Percentiles rank a stretch among this genome's conserved stretches.
These are phyloP conservation scores for Pocota personata DNA, from an alignment of 2,888 invertebrate species.

Conservation along the genomic window DNA sequence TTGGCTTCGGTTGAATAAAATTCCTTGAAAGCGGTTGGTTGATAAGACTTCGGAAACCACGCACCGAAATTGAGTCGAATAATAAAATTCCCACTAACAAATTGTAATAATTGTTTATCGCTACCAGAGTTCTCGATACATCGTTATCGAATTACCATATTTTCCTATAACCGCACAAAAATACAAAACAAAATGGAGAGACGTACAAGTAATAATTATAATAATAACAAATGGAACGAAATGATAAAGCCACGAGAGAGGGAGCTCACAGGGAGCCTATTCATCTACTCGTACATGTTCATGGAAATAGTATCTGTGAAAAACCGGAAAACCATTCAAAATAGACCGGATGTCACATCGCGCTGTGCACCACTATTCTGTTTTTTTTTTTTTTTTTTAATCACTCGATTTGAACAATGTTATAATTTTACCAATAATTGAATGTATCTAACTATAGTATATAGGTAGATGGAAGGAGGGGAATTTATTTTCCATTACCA, in stretches of 20 bases:
- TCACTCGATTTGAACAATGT: conserved; percentile 63
- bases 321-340: conserved; percentile 74
- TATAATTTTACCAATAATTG: conserved; percentile 70
- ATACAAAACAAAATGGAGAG: conserved; percentile 13
- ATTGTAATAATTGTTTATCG: conserved; percentile 51
- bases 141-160: conserved; percentile 71
- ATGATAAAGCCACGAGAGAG: conserved; percentile 58
- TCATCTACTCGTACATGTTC: neutral
- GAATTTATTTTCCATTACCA: neutral
- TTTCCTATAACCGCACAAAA: conserved; percentile 42
- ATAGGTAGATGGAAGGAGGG: neutral
- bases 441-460: conserved; percentile 19
- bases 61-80: conserved; percentile 23
- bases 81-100: conserved; percentile 13
- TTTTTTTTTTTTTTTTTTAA: conserved; percentile 39
- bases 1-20: conserved; percentile 17
- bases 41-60: conserved; percentile 40
- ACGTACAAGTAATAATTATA: conserved; percentile 61
- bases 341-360: conserved; percentile 71
- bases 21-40: conserved; percentile 42
- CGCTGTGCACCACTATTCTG: conserved; percentile 36
- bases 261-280: neutral
- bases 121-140: conserved; percentile 59
- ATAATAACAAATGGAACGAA: conserved; percentile 59
- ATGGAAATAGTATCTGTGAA: conserved; percentile 41